Evolutionary conservation across 2,797 vertebrate species (phyloP).

Genomic region (Enteromius trimaculatus): DNA sequence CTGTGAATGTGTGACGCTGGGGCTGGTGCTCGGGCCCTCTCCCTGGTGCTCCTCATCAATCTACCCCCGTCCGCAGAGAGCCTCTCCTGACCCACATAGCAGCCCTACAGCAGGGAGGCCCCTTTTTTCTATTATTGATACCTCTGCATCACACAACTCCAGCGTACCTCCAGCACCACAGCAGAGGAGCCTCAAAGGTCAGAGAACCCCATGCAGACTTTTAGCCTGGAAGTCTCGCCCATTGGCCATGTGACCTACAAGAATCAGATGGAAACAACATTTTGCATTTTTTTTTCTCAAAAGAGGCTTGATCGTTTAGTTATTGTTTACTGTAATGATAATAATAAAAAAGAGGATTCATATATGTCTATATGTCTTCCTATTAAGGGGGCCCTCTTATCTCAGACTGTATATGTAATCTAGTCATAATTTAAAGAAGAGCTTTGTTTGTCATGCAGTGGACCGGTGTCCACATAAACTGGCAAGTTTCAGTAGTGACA

Average conservation of each 20-base stretch:
- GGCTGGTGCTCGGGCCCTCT: constrained; percentile 69
- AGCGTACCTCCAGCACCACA: constrained; percentile 70
- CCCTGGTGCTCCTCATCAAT: constrained; percentile 82
- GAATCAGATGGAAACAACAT: constrained; percentile 9
- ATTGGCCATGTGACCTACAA: constrained; percentile 45
- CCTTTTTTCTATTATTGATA: constrained; percentile 83
- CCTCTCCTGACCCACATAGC: constrained; percentile 81
- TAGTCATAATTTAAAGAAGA: neutral
- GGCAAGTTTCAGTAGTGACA: neutral
- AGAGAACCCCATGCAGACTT: constrained; percentile 70
- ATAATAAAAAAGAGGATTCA: neutral
- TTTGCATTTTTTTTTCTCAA: neutral
- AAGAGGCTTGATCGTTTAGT: neutral
- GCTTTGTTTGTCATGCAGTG: neutral
- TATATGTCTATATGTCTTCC: neutral
- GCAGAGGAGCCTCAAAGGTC: constrained; percentile 75
- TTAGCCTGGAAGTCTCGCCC: constrained; percentile 69
- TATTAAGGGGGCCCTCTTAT: neutral
- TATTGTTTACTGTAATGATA: neutral
- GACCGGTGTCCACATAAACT: neutral
- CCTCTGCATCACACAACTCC: constrained; percentile 75
- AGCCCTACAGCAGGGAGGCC: constrained; percentile 68
- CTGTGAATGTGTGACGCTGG: constrained; percentile 69
- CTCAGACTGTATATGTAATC: neutral
- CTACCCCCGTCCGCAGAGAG: constrained; percentile 77